A percentile compares a stretch with the other conserved stretches of the same genome.
Evolutionary conservation across 2,113 vertebrate species (phyloP).

Genomic region (Neolamprologus fasciatus): DNA sequence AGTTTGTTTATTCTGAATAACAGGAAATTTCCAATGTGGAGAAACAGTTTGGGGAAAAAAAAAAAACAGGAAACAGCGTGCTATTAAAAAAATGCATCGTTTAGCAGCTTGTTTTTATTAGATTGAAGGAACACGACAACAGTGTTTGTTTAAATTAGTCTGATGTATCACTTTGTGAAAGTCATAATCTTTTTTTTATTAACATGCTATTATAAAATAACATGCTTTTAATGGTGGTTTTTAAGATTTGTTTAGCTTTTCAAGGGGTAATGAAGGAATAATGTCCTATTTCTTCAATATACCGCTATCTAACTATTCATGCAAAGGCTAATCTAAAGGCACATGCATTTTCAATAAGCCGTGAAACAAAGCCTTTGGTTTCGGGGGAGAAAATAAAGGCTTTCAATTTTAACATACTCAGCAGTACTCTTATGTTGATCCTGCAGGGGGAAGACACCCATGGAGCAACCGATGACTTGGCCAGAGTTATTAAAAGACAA

Average conservation of each 20-base stretch:
- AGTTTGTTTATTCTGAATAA: conserved; percentile 24
- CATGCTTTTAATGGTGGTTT: not conserved
- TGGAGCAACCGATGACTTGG: not conserved
- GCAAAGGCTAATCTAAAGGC: not conserved
- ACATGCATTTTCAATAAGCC: not conserved
- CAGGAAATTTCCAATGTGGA: conserved; percentile 15
- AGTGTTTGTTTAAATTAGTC: not conserved
- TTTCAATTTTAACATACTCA: not conserved
- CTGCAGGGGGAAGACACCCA: not conserved
- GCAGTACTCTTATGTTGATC: not conserved
- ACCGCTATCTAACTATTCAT: not conserved
- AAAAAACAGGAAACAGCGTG: not conserved
- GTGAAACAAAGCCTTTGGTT: not conserved
- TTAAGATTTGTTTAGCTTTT: not conserved
- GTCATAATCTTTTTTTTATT: not conserved
- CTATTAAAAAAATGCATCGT: not conserved
- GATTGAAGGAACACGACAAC: not conserved
- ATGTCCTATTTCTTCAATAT: not conserved
- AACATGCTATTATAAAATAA: not conserved
- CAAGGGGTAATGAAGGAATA: not conserved
- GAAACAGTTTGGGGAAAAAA: not conserved
- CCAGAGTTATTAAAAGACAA: not conserved
- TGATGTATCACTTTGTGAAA: not conserved
- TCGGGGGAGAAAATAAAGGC: not conserved
- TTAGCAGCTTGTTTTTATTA: not conserved